Conservation (phyloP, 2,113 vertebrate species). For the Myodes glareolus region DNA sequence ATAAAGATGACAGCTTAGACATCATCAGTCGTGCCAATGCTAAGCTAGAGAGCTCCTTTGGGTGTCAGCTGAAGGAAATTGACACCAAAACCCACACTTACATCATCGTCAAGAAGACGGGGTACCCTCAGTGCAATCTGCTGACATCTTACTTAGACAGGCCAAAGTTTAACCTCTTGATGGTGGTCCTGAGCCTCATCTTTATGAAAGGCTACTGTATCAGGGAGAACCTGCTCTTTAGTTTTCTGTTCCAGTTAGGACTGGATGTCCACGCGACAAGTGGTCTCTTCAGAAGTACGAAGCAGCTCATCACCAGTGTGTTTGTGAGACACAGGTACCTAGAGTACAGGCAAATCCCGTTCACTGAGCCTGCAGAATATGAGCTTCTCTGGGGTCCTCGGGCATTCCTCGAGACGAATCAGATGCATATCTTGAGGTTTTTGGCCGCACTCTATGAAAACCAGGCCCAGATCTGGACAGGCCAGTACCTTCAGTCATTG, state of each 20-base stretch:
- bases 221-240: slow-evolving; percentile 83
- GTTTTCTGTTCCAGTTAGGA: slow-evolving; percentile 80
- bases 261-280: slow-evolving; percentile 86
- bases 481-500: slow-evolving; percentile 62
- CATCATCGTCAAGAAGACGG: slow-evolving; percentile 89
- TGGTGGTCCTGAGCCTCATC: slow-evolving; percentile 90
- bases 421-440: slow-evolving; percentile 88
- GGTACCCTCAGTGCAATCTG: not conserved
- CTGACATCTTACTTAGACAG: slow-evolving; percentile 76
- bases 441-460: slow-evolving; percentile 83
- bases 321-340: slow-evolving; percentile 93
- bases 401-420: slow-evolving; percentile 88
- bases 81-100: slow-evolving; percentile 89
- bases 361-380: slow-evolving; percentile 87
- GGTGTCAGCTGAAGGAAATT: slow-evolving; percentile 90
- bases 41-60: slow-evolving; percentile 91
- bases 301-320: slow-evolving; percentile 90
- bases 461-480: slow-evolving; percentile 61
- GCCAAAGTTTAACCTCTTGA: slow-evolving; percentile 90
- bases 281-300: slow-evolving; percentile 89
- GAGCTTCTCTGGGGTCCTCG: slow-evolving; percentile 90
- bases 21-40: slow-evolving; percentile 83
- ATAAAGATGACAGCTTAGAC: slow-evolving; percentile 85
- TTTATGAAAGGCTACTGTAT: slow-evolving; percentile 94
- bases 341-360: slow-evolving; percentile 85